Evolutionary conservation across 2,797 vertebrate genomes (phyloP), one percentile per base, ranked within the genome.

Genomic region (Thamnophis elegans): DNA sequence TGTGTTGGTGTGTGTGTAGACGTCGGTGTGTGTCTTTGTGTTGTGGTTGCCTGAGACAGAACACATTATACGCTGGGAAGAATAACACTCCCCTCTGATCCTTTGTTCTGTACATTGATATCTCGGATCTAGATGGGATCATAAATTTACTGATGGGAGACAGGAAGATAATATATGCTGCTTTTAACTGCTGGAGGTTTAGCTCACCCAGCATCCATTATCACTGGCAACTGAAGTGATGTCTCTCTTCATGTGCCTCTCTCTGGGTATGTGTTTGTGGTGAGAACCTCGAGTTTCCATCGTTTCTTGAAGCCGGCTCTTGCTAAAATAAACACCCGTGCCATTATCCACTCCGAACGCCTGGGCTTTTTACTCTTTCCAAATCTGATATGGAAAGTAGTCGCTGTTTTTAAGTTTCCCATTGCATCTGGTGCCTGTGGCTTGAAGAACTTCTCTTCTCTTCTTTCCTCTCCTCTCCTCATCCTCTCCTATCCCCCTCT

Each of bases 301-400:
- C 92, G 87, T 73, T 94, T 94, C 93, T 65, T 6, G 85, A 87
- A 36, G 55, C 58, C 93, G 85, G 93, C 95, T 92, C 96, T 96
- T 92, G 85, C 89, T 89, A 94, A 97, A 98, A 98, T 97, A 98
- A 98, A 98, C 98, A 97, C 96, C 97, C 96, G 96, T 96, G 96
- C 96, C 91, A 82, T 96, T 97, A 90, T 96, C 95, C 91, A n/a
- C 95, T 94, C 94, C 2, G 1, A 87, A 89, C 54, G 10, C 88
- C 10, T 93, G 59, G 93, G 91, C 90, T 93, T 85, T 36, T 68
- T 87, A 54, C 53, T 55, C 0, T 94, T 94, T 51, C 78, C 32
- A 51, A 36, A 26, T 14, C 90, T 62, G 59, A 87, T 55, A 55
- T 7, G 65, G 59, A 78, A 59, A 11, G 47, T 3, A 36, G 62